A percentile compares a stretch with the other conserved stretches of the same genome.
Evolutionary conservation across 92 coral and sea anemone species (phyloP).

Genomic region (Chrysogorgia sp.): DNA sequence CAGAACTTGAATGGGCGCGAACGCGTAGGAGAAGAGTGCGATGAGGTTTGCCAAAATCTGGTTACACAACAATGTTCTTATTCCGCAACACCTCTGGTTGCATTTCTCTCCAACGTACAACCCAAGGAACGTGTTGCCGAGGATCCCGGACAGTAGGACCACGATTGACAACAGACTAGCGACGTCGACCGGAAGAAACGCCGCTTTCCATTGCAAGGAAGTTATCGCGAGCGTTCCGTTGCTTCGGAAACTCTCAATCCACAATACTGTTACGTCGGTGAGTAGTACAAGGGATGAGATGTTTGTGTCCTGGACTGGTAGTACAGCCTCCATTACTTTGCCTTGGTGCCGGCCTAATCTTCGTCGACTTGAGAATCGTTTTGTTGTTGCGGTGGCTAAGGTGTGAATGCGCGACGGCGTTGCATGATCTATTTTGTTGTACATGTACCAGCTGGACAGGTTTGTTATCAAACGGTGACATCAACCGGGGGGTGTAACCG

Average conservation of each 20-base stretch:
- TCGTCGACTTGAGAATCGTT: too few relatives aligned
- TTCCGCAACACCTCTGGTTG: background rate
- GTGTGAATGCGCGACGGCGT: too few relatives aligned
- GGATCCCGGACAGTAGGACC: conserved; percentile 14
- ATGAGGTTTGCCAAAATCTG: conserved; percentile 26
- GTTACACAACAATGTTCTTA: conserved; percentile 14
- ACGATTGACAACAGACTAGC: background rate
- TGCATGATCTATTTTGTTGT: too few relatives aligned
- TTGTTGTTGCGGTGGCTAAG: too few relatives aligned
- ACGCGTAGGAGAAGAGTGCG: conserved; percentile 21
- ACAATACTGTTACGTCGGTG: background rate
- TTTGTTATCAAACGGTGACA: too few relatives aligned
- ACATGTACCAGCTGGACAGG: too few relatives aligned
- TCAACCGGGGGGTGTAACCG: too few relatives aligned
- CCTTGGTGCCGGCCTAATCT: too few relatives aligned
- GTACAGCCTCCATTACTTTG: too few relatives aligned
- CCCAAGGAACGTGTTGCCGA: conserved; percentile 7
- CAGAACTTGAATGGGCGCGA: background rate
- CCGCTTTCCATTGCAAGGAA: background rate
- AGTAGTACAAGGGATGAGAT: background rate
- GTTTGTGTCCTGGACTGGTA: too few relatives aligned
- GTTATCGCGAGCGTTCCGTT: background rate
- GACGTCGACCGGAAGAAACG: background rate
- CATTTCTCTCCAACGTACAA: conserved; percentile 17
- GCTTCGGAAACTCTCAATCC: background rate